phyloP scores from a whole-genome alignment of 1,140 invertebrate species.

The Brachionus angularis region DNA sequence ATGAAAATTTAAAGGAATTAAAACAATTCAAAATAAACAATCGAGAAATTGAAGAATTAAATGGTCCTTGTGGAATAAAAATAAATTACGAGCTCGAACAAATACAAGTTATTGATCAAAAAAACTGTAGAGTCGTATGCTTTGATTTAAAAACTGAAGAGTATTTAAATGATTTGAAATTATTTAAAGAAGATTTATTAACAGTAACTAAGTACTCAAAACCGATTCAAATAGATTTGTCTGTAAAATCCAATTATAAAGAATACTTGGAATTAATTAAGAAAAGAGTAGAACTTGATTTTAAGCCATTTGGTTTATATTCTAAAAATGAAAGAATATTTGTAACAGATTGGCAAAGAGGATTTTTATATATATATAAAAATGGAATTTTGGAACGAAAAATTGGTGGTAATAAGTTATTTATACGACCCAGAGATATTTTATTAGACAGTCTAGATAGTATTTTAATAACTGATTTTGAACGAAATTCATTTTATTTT shows the following conservation, averaged over 20 bases:
- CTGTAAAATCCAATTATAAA: not conserved
- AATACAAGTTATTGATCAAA: not conserved
- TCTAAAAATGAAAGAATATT: not conserved
- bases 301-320: not conserved
- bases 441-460: not conserved
- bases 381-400: not conserved
- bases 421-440: not conserved
- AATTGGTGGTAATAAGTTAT: not conserved
- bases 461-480: constrained; percentile 5
- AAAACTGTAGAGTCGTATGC: not conserved
- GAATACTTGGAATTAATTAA: not conserved
- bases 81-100: not conserved
- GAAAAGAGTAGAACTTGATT: not conserved
- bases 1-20: not conserved
- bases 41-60: not conserved
- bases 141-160: not conserved
- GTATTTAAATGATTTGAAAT: not conserved
- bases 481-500: not conserved
- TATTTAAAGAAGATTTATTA: not conserved
- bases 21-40: not conserved
- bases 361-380: constrained; percentile 10
- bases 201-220: not conserved
- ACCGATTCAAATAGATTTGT: not conserved
- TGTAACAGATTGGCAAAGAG: not conserved
- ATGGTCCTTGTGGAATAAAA: not conserved